A percentile compares a stretch with the other conserved stretches of the same genome.
Conservation (phyloP, 1,140 invertebrate species). For the Hydropsyche tenuis region DNA sequence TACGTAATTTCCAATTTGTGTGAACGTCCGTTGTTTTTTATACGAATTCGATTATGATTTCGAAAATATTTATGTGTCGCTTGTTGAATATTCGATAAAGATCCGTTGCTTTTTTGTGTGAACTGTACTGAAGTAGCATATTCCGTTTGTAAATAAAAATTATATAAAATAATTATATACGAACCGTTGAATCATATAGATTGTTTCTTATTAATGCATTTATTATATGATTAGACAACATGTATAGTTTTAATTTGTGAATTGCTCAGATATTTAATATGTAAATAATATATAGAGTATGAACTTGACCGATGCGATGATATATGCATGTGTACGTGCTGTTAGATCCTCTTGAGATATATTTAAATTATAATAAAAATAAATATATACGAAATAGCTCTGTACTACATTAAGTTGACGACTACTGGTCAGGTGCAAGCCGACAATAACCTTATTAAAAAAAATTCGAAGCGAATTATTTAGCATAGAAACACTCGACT, state of each 20-base stretch:
- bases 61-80: no score
- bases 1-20: not conserved
- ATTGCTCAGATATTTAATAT: constrained; percentile 15
- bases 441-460: constrained; percentile 24
- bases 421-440: constrained; percentile 25
- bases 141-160: not conserved
- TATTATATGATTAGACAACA: no score
- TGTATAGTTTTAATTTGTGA: constrained; percentile 18
- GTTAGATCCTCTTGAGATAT: constrained; percentile 9
- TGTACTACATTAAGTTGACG: not conserved
- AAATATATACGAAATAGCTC: constrained; percentile 19
- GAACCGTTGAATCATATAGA: constrained; percentile 1
- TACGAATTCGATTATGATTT: not conserved
- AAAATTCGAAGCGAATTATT: constrained; percentile 18
- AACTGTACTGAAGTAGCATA: not conserved
- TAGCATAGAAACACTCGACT: constrained; percentile 14
- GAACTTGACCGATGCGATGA: not conserved
- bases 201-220: not conserved
- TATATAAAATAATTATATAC: not conserved
- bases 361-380: not conserved
- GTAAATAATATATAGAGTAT: not conserved
- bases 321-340: not conserved
- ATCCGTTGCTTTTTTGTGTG: no score
- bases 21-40: not conserved
- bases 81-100: no score